phyloP scores from a whole-genome alignment of 2,113 vertebrate species.

The Orientallactaga bullata region DNA sequence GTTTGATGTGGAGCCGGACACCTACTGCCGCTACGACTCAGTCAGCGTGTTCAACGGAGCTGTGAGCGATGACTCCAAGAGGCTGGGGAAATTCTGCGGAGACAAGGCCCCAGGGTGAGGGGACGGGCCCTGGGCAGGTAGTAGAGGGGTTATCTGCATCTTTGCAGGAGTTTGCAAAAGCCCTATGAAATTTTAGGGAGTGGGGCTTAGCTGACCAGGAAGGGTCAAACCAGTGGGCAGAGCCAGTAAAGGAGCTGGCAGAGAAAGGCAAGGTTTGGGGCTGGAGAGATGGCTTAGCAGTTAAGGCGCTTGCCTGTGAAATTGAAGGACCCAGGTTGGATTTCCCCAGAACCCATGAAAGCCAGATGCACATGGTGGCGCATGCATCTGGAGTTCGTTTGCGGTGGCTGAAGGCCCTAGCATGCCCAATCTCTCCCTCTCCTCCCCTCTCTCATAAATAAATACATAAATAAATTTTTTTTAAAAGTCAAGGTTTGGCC shows the following conservation, averaged over 20 bases:
- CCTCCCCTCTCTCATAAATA: too few relatives aligned
- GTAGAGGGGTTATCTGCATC: not conserved
- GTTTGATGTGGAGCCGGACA: slow-evolving; percentile 92
- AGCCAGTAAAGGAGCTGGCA: not conserved
- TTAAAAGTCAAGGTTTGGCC: too few relatives aligned
- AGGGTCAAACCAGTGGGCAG: not conserved
- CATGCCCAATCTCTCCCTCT: too few relatives aligned
- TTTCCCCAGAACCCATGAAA: too few relatives aligned
- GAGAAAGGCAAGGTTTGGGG: not conserved
- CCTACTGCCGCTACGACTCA: slow-evolving; percentile 95
- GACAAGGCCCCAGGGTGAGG: slow-evolving; percentile 90
- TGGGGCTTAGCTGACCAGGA: not conserved
- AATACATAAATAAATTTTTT: too few relatives aligned
- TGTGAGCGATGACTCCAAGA: slow-evolving; percentile 88
- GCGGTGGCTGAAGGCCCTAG: too few relatives aligned
- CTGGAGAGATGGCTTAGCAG: too few relatives aligned
- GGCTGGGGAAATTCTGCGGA: slow-evolving; percentile 93
- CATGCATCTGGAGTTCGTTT: too few relatives aligned
- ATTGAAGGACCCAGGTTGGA: too few relatives aligned
- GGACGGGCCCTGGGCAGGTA: not conserved
- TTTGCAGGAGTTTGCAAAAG: not conserved
- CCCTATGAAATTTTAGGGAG: not conserved
- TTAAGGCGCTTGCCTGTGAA: too few relatives aligned
- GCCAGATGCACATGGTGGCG: too few relatives aligned
- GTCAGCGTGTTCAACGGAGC: slow-evolving; percentile 93